Conservation (phyloP, 2,797 vertebrate species). For the Capromys pilorides region DNA sequence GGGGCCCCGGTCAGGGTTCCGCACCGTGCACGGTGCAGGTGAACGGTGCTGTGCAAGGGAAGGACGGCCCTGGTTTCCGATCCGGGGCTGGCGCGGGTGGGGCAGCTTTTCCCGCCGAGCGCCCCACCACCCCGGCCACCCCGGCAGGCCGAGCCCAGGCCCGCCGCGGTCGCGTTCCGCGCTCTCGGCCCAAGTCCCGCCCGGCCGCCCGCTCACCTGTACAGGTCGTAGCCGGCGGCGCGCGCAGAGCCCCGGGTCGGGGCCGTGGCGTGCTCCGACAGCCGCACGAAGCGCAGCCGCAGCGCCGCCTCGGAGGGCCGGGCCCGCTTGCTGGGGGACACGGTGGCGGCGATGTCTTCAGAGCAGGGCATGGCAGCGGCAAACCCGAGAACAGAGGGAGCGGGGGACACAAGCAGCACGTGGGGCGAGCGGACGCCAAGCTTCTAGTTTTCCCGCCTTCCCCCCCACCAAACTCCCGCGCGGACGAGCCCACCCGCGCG, state of each 20-base stretch:
- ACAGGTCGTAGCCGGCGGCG: constrained; percentile 95
- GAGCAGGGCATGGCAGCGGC: constrained; percentile 88
- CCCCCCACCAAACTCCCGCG: fast-evolving
- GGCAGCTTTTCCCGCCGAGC: too few relatives aligned
- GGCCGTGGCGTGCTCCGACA: constrained; percentile 90
- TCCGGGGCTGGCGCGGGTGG: too few relatives aligned
- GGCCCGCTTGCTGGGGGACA: constrained; percentile 89
- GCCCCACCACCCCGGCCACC: background rate
- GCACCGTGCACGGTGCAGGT: background rate
- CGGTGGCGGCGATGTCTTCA: constrained; percentile 51
- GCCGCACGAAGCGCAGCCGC: constrained; percentile 91
- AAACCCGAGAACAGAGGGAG: fast-evolving
- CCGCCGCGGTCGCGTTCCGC: background rate
- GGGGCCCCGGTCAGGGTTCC: background rate
- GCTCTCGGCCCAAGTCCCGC: background rate
- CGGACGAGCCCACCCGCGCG: constrained; percentile 7
- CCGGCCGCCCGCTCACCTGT: constrained; percentile 88
- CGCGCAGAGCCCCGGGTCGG: constrained; percentile 92
- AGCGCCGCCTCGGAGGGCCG: constrained; percentile 63
- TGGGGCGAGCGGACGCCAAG: fast-evolving
- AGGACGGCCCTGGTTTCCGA: background rate
- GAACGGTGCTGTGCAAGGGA: background rate
- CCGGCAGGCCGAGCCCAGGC: background rate
- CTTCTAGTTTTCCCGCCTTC: constrained; percentile 5
- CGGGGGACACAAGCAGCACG: fast-evolving